Evolutionary conservation across 2,113 vertebrate genomes (phyloP).

Genomic region (Campylorhamphus procurvoides): DNA sequence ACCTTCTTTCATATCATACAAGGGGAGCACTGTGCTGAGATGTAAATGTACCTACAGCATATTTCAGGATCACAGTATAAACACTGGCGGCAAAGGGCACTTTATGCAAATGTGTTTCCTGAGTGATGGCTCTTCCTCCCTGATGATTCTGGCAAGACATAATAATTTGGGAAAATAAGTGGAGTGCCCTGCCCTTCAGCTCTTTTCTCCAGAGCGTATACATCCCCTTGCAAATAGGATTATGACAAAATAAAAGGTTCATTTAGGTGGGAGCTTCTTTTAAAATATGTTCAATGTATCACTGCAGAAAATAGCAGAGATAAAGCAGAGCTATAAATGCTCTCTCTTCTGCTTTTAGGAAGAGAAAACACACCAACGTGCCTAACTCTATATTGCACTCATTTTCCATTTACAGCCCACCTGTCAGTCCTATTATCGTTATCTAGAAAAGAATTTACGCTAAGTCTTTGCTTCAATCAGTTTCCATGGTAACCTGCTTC

Average conservation of each 20-base stretch:
- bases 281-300: background rate
- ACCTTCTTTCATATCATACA: background rate
- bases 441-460: conserved; percentile 39
- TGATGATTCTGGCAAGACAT: conserved; percentile 17
- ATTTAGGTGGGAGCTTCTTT: background rate
- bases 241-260: conserved; percentile 1
- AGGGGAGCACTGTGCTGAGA: background rate
- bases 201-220: background rate
- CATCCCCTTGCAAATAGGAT: background rate
- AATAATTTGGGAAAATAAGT: conserved; percentile 27
- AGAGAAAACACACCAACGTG: background rate
- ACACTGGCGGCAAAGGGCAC: conserved; percentile 4
- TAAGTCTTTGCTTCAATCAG: conserved; percentile 44
- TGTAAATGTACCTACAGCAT: background rate
- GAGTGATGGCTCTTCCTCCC: conserved; percentile 20
- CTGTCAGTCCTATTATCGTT: conserved; percentile 37
- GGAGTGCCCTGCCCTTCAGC: background rate
- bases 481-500: conserved; percentile 55
- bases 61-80: conserved; percentile 28
- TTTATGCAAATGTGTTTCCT: conserved; percentile 14
- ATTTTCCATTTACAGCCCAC: conserved; percentile 42
- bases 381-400: background rate
- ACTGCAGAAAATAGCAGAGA: background rate
- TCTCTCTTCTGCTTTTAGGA: background rate
- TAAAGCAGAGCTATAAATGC: conserved; percentile 9